phyloP scores from a whole-genome alignment of 2,888 invertebrate species.

The Alentia gelatinosa region DNA sequence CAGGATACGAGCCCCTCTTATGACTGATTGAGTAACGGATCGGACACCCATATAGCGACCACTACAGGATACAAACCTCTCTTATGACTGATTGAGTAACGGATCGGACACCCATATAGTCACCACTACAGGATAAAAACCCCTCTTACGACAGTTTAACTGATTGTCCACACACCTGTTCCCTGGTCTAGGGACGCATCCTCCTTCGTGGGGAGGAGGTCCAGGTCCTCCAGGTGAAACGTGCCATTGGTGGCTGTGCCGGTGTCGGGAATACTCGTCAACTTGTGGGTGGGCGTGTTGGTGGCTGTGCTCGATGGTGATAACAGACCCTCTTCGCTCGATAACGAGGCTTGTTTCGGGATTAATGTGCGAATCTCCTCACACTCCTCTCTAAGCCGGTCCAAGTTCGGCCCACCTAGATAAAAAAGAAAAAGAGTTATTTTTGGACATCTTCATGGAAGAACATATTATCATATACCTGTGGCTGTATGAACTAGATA shows the following conservation, averaged over 20 bases:
- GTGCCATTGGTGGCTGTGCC: background rate
- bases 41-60: too few species aligned
- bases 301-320: background rate
- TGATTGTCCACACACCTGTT: background rate
- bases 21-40: too few species aligned
- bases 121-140: too few species aligned
- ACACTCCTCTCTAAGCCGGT: slow-evolving; percentile 75
- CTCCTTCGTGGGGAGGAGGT: slow-evolving; percentile 61
- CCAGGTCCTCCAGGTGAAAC: slow-evolving; percentile 58
- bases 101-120: too few species aligned
- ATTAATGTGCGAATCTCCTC: slow-evolving; percentile 75
- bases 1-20: too few species aligned
- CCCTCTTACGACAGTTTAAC: too few species aligned
- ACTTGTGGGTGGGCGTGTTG: background rate
- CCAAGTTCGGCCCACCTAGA: slow-evolving; percentile 63
- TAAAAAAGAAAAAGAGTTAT: too few species aligned
- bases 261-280: background rate
- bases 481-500: too few species aligned
- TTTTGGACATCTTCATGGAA: too few species aligned
- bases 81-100: too few species aligned
- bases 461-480: too few species aligned
- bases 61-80: too few species aligned
- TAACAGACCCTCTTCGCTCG: background rate
- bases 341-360: slow-evolving; percentile 62
- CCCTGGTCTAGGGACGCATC: background rate